Evolutionary conservation across 2,888 invertebrate genomes (phyloP).

Genomic region (Zhengitettix transpicula): DNA sequence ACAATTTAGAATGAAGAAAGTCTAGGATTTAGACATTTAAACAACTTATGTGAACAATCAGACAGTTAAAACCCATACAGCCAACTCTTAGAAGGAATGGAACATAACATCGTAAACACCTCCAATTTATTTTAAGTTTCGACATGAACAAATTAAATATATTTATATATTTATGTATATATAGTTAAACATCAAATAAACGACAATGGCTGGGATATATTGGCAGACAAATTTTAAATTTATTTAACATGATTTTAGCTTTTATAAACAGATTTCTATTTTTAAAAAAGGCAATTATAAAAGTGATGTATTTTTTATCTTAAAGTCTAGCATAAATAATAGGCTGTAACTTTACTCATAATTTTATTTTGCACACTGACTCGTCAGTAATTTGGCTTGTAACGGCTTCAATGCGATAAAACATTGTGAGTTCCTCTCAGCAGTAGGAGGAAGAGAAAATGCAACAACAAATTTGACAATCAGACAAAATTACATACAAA

Average conservation of each 20-base stretch:
- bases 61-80: not conserved
- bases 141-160: constrained; percentile 6
- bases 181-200: not conserved
- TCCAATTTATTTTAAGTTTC: constrained; percentile 5
- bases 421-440: constrained; percentile 3
- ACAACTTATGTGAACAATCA: not conserved
- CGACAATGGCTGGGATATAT: not conserved
- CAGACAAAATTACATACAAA: constrained; percentile 12
- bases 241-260: constrained; percentile 2
- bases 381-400: constrained; percentile 7
- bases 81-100: not conserved
- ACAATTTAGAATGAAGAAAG: not conserved
- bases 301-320: not conserved
- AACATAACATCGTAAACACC: not conserved
- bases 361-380: constrained; percentile 9
- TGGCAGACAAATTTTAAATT: not conserved
- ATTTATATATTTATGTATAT: constrained; percentile 1
- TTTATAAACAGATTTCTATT: not conserved
- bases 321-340: constrained; percentile 6
- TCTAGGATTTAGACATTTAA: not conserved
- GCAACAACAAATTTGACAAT: constrained; percentile 13
- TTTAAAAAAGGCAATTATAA: not conserved
- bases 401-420: constrained; percentile 6
- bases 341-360: constrained; percentile 5
- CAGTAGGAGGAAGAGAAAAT: constrained; percentile 8